Evolutionary conservation across 2,797 vertebrate species (phyloP).

Genomic region (Huso huso): DNA sequence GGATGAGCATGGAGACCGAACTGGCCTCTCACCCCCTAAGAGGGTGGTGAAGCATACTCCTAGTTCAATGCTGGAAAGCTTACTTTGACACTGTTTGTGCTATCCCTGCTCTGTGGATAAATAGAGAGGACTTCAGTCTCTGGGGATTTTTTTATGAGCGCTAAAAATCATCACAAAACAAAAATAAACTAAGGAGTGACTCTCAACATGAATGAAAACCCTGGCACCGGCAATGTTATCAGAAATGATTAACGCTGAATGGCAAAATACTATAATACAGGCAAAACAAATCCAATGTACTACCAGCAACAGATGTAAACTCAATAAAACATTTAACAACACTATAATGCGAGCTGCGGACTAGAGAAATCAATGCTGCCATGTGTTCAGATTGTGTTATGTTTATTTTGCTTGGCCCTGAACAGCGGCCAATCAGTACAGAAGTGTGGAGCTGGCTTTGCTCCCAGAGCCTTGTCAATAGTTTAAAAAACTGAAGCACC

Average conservation of each 20-base stretch:
- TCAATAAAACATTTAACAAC: neutral
- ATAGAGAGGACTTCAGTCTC: no score
- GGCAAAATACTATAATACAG: neutral
- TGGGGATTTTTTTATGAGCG: no score
- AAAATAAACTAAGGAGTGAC: no score
- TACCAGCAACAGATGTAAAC: neutral
- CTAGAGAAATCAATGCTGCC: constrained; percentile 1
- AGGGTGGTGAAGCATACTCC: no score
- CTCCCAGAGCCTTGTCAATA: neutral
- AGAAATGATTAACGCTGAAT: neutral
- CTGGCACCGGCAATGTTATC: neutral
- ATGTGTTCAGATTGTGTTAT: neutral
- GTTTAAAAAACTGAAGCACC: neutral
- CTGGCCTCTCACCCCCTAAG: no score
- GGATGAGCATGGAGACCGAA: no score
- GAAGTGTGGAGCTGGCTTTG: constrained; percentile 5
- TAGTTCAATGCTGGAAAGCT: no score
- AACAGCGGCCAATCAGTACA: neutral
- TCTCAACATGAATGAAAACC: neutral
- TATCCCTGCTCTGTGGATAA: no score
- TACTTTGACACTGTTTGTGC: no score
- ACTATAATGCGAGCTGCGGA: neutral
- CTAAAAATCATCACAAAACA: no score
- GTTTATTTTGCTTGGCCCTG: neutral
- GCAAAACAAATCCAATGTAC: constrained; percentile 1